Conservation (phyloP, 1,140 invertebrate genomes). For the Drosophila carrolli region DNA sequence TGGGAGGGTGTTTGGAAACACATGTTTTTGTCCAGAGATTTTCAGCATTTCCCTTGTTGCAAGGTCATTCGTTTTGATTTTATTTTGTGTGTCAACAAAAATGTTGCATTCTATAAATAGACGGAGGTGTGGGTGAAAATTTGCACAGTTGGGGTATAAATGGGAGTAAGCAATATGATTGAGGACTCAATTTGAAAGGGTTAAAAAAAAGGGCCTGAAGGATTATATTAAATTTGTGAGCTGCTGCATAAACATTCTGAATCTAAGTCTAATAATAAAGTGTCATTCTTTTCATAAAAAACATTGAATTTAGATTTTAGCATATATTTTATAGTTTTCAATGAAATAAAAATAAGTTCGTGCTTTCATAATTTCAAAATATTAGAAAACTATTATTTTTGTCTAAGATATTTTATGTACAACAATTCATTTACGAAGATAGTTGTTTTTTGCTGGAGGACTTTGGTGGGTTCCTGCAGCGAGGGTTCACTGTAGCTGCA, state of each 20-base stretch:
- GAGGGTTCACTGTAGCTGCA: conserved; percentile 10
- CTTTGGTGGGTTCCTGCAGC: background rate
- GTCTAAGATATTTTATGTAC: no score
- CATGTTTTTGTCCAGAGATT: conserved; percentile 57
- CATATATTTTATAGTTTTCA: no score
- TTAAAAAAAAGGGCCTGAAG: background rate
- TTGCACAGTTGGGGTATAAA: background rate
- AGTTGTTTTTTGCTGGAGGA: no score
- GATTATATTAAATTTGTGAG: background rate
- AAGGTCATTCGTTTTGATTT: conserved; percentile 80
- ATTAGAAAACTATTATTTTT: no score
- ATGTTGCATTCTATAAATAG: conserved; percentile 13
- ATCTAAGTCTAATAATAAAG: no score
- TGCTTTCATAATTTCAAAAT: no score
- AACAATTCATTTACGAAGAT: no score
- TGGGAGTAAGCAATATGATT: background rate
- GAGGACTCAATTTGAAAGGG: background rate
- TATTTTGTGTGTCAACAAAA: conserved; percentile 77
- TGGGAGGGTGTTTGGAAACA: conserved; percentile 43
- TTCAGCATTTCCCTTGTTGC: conserved; percentile 56
- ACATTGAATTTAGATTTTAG: no score
- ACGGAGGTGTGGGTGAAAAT: background rate
- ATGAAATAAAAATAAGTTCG: no score
- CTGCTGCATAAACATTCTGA: no score
- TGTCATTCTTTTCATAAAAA: no score